Conservation (phyloP, 2,888 invertebrate species). For the Thecocarcelia acutangulata region DNA sequence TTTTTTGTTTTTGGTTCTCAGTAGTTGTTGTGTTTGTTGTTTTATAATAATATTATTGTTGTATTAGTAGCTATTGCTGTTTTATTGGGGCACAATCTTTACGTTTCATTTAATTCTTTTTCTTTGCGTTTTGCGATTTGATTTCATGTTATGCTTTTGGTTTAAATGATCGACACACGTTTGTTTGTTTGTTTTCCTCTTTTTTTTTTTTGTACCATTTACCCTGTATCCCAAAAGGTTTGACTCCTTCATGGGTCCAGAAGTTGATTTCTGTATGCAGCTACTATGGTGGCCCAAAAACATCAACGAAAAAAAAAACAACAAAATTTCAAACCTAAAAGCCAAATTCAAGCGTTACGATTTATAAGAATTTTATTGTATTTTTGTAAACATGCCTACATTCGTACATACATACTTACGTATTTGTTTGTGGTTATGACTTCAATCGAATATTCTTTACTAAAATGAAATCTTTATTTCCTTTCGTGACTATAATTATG, state of each 20-base stretch:
- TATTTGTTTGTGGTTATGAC: conserved; percentile 45
- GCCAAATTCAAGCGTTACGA: conserved; percentile 43
- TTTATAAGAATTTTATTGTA: conserved; percentile 56
- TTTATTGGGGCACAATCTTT: conserved; percentile 62
- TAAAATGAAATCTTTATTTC: conserved; percentile 72
- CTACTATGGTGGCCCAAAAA: conserved; percentile 61
- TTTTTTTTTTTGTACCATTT: conserved; percentile 1
- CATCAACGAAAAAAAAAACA: conserved; percentile 8
- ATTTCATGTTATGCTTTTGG: conserved; percentile 25
- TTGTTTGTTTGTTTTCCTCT: conserved; percentile 28
- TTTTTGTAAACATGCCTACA: neutral
- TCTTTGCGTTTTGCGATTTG: neutral
- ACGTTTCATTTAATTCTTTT: conserved; percentile 27
- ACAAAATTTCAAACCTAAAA: conserved; percentile 12
- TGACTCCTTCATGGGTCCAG: conserved; percentile 58
- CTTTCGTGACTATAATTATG: conserved; percentile 80
- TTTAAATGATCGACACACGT: conserved; percentile 67
- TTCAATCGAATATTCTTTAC: conserved; percentile 57
- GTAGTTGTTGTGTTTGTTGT: conserved; percentile 3
- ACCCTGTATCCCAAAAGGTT: conserved; percentile 29
- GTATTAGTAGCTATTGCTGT: conserved; percentile 48
- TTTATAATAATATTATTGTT: conserved; percentile 30
- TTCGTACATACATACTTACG: neutral
- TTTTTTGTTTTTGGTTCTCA: conserved; percentile 46
- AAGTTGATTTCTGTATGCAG: conserved; percentile 37